Percentiles rank a stretch among this genome's conserved stretches.
Evolutionary conservation across 2,888 invertebrate genomes (phyloP).

Genomic region (Amphipyra berbera): DNA sequence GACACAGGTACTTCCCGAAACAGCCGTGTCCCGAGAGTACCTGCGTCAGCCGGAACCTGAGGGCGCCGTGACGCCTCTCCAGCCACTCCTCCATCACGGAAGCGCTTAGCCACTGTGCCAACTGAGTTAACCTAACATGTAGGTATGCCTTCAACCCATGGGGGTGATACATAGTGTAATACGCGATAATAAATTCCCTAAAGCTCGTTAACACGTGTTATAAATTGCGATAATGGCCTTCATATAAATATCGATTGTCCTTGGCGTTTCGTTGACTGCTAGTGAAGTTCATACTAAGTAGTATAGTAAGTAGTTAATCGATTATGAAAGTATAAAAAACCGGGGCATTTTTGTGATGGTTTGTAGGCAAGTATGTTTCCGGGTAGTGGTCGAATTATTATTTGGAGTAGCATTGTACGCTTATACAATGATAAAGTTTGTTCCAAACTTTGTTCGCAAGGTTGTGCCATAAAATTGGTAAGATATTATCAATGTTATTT

Average conservation of each 20-base stretch:
- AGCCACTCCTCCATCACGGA: no score
- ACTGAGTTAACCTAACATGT: neutral
- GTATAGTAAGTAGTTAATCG: constrained; percentile 11
- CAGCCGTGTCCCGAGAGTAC: no score
- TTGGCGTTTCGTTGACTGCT: constrained; percentile 22
- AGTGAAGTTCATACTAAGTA: constrained; percentile 7
- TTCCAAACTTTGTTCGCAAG: no score
- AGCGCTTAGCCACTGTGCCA: no score
- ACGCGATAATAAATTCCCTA: neutral
- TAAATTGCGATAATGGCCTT: constrained; percentile 27
- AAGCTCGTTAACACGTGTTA: constrained; percentile 9
- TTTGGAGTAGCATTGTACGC: neutral
- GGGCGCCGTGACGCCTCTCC: no score
- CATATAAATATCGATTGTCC: constrained; percentile 37
- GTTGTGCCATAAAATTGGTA: no score
- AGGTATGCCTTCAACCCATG: neutral
- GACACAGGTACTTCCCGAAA: no score
- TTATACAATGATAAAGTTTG: no score
- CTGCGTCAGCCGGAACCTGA: no score
- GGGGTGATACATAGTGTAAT: constrained; percentile 5
- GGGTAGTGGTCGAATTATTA: neutral
- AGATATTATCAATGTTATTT: no score
- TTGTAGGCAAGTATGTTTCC: neutral
- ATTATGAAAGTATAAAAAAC: constrained; percentile 12
- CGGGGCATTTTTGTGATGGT: neutral